A percentile compares a stretch with the other conserved stretches of the same genome.
Conservation (phyloP, 2,888 invertebrate genomes). For the Conomelus anceps region DNA sequence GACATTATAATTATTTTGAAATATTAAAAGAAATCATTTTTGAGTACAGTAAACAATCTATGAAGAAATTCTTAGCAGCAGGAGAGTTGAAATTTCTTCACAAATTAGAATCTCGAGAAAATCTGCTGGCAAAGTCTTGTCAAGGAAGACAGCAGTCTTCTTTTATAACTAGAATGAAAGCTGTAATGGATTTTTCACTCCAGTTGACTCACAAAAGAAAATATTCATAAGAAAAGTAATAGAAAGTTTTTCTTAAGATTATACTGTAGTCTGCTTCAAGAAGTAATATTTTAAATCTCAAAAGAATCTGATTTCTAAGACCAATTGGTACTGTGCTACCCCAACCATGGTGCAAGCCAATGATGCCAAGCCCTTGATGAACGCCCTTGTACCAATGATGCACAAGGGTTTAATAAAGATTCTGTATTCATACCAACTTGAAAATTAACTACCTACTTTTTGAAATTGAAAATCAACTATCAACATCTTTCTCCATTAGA, state of each 20-base stretch:
- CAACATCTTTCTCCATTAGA: too few relatives aligned
- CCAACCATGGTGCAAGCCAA: background rate
- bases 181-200: background rate
- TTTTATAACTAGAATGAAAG: too few relatives aligned
- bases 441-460: too few relatives aligned
- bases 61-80: background rate
- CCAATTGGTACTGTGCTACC: background rate
- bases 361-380: background rate
- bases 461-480: too few relatives aligned
- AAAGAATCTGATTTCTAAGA: background rate
- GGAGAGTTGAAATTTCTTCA: background rate
- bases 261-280: background rate
- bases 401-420: too few relatives aligned
- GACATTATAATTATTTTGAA: too few relatives aligned
- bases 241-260: background rate
- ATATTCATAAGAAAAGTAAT: background rate
- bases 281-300: background rate
- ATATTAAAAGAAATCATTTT: too few relatives aligned
- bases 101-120: background rate
- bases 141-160: background rate
- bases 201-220: background rate
- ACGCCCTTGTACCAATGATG: too few relatives aligned
- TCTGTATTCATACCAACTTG: too few relatives aligned
- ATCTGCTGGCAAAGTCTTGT: background rate
- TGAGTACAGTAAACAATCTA: too few relatives aligned